These are phyloP conservation scores for Pseudomugil gertrudae DNA, from an alignment of 2,797 vertebrate genomes.

Conservation along the genomic window DNA sequence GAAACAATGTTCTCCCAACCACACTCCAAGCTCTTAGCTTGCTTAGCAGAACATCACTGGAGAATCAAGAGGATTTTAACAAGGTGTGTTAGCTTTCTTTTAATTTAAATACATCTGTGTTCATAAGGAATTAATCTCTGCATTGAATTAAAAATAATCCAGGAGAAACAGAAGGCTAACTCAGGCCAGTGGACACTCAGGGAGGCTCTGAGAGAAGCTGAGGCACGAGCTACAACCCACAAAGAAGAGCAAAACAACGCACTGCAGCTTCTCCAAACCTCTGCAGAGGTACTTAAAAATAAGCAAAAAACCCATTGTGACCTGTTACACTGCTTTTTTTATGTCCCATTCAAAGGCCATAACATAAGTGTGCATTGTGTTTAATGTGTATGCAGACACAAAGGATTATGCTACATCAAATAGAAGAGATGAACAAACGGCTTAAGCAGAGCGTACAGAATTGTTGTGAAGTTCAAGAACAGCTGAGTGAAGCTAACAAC, in stretches of 20 bases:
- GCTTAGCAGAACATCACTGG: conserved; percentile 39
- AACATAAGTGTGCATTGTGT: not conserved
- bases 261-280: conserved; percentile 62
- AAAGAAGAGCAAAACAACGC: conserved; percentile 69
- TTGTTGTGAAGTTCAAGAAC: conserved; percentile 68
- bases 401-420: conserved; percentile 60
- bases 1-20: conserved; percentile 9
- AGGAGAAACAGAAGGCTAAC: conserved; percentile 59
- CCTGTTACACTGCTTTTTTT: not conserved
- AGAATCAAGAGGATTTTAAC: conserved; percentile 52
- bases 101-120: not conserved
- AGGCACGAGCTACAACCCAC: conserved; percentile 58
- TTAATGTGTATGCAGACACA: conserved; percentile 59
- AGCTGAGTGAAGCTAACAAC: conserved; percentile 74
- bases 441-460: conserved; percentile 48
- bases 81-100: conserved; percentile 44
- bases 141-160: conserved; percentile 2
- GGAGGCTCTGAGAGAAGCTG: conserved; percentile 69
- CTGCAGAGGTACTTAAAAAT: conserved; percentile 64
- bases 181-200: conserved; percentile 65
- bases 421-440: conserved; percentile 68
- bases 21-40: not conserved
- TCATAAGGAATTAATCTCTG: not conserved
- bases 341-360: not conserved
- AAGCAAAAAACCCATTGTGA: not conserved